Conservation (phyloP, 53 echinoderm and acorn worm genomes). For the Stichopus horrens region DNA sequence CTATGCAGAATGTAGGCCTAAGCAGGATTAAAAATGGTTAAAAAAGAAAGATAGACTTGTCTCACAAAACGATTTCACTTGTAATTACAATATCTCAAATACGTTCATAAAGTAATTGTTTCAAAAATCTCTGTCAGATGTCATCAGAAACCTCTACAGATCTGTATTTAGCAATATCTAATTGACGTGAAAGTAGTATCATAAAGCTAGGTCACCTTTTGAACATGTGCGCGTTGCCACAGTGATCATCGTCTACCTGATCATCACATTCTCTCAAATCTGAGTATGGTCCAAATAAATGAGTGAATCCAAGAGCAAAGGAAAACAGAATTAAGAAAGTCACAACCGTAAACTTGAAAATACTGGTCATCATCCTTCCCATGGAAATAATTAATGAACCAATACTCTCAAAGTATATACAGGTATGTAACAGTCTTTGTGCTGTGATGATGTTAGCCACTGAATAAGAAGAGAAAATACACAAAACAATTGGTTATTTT, state of each 20-base stretch:
- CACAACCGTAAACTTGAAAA: not conserved
- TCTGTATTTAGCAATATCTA: no score
- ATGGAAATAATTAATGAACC: conserved; percentile 40
- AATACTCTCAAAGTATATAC: conserved; percentile 27
- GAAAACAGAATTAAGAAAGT: conserved; percentile 13
- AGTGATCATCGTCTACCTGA: not conserved
- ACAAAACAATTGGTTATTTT: not conserved
- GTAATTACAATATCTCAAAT: no score
- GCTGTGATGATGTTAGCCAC: conserved; percentile 38
- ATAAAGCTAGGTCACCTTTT: not conserved
- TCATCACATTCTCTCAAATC: not conserved
- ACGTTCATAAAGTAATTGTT: no score
- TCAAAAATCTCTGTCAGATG: no score
- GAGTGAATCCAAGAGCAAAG: conserved; percentile 37
- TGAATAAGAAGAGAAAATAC: not conserved
- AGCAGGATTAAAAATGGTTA: no score
- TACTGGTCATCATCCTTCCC: not conserved
- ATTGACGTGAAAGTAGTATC: not conserved
- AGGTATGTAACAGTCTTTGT: conserved; percentile 25
- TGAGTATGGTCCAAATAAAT: conserved; percentile 28
- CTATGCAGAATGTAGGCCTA: no score
- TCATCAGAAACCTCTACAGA: no score
- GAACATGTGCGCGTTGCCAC: conserved; percentile 20
- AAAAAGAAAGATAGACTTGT: no score
- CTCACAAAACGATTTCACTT: no score